A percentile compares a stretch with the other conserved stretches of the same genome.
These are phyloP conservation scores for Condylura cristata DNA, from an alignment of 2,113 vertebrate species.

Conservation along the genomic window DNA sequence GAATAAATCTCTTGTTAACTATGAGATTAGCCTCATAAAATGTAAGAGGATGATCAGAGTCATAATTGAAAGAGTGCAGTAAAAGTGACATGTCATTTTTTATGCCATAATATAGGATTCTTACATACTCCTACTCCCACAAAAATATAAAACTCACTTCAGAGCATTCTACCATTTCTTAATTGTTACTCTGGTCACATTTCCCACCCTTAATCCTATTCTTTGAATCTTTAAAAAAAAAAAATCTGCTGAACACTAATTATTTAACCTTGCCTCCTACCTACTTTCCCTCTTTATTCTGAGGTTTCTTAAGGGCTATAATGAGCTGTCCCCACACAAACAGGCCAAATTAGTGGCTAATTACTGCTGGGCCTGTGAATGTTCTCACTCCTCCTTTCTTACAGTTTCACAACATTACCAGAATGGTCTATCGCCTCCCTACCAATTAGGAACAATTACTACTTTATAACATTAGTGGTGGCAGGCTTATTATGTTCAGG, in stretches of 20 bases:
- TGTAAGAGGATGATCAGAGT: constrained; percentile 56
- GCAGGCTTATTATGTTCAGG: constrained; percentile 93
- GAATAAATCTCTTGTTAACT: constrained; percentile 30
- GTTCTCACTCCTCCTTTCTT: constrained; percentile 92
- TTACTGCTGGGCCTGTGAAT: constrained; percentile 94
- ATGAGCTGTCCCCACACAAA: constrained; percentile 99
- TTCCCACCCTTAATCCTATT: constrained; percentile 81
- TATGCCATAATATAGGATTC: constrained; percentile 25
- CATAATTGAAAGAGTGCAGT: constrained; percentile 52
- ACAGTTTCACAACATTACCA: constrained; percentile 92
- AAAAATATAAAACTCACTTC: constrained; percentile 78
- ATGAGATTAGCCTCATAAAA: constrained; percentile 62
- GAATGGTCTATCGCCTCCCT: constrained; percentile 97
- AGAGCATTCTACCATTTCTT: constrained; percentile 70
- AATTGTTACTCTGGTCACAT: constrained; percentile 84
- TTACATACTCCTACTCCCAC: constrained; percentile 65
- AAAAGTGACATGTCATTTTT: constrained; percentile 65
- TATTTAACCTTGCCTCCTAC: constrained; percentile 99
- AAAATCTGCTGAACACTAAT: constrained; percentile 91
- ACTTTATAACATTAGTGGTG: constrained; percentile 94
- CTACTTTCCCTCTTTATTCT: constrained; percentile 94
- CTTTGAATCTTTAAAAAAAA: constrained; percentile 80
- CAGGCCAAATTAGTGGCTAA: constrained; percentile 98
- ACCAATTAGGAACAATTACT: constrained; percentile 99
- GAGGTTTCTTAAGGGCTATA: constrained; percentile 95